Conservation (phyloP, 2,113 vertebrate genomes). For the Tachysurus vachellii region DNA sequence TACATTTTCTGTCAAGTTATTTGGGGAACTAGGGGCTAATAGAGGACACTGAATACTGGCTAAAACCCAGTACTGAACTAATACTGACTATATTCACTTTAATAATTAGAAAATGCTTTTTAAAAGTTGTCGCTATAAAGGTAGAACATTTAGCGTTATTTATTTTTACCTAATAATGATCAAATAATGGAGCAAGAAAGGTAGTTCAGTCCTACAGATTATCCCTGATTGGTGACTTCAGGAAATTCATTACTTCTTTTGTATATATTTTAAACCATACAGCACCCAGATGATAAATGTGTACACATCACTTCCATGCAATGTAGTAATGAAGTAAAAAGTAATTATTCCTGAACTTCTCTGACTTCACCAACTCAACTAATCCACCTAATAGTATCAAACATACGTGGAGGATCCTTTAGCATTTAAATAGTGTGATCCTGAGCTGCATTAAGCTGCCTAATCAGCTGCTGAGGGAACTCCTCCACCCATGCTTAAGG, state of each 20-base stretch:
- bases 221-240: not conserved
- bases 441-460: not conserved
- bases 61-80: not conserved
- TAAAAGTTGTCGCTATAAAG: not conserved
- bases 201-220: not conserved
- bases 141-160: not conserved
- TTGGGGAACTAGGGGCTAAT: not conserved
- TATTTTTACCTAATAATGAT: not conserved
- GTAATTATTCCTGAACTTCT: not conserved
- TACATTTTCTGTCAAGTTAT: slow-evolving; percentile 21
- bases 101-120: not conserved
- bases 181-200: not conserved
- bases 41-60: not conserved
- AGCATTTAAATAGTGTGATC: slow-evolving; percentile 22
- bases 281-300: not conserved
- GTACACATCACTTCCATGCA: not conserved
- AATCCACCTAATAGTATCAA: not conserved
- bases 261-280: not conserved
- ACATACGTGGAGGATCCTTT: slow-evolving; percentile 24
- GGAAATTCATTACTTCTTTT: slow-evolving; percentile 19
- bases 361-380: not conserved
- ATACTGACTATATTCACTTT: not conserved
- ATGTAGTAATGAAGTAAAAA: not conserved
- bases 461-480: slow-evolving; percentile 6
- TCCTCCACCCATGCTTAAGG: slow-evolving; percentile 21